Percentiles rank a stretch among this genome's conserved stretches.
Conservation (phyloP, 1,140 invertebrate genomes). For the Hylaeus anthracinus region DNA sequence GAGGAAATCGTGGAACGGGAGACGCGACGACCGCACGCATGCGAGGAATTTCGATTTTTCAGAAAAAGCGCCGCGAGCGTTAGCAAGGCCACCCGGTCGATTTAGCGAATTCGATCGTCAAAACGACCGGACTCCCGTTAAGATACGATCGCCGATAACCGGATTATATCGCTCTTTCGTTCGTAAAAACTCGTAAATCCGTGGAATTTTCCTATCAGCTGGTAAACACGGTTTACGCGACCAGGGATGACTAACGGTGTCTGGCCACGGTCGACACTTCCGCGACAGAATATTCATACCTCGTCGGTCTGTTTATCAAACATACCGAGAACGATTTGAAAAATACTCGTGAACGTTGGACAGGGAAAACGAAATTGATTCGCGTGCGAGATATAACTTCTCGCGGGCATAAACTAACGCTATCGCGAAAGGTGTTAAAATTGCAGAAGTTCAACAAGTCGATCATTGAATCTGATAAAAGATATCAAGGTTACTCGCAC, state of each 20-base stretch:
- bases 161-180: background rate
- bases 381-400: no score
- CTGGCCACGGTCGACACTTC: background rate
- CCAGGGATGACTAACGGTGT: conserved; percentile 38
- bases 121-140: background rate
- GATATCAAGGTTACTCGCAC: no score
- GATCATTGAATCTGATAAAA: no score
- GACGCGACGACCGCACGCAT: background rate
- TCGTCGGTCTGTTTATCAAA: no score
- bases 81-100: background rate
- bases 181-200: conserved; percentile 15
- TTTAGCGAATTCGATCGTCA: background rate
- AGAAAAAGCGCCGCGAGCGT: background rate
- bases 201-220: conserved; percentile 55
- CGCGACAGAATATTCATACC: background rate
- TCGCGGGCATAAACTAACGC: no score
- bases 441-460: no score
- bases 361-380: no score
- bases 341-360: no score
- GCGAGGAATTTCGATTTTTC: background rate
- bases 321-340: background rate
- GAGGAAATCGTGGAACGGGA: conserved; percentile 10
- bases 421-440: no score
- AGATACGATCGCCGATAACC: background rate
- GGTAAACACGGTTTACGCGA: conserved; percentile 19